Conservation (phyloP, 2,888 invertebrate genomes). For the Brassicogethes aeneus region DNA sequence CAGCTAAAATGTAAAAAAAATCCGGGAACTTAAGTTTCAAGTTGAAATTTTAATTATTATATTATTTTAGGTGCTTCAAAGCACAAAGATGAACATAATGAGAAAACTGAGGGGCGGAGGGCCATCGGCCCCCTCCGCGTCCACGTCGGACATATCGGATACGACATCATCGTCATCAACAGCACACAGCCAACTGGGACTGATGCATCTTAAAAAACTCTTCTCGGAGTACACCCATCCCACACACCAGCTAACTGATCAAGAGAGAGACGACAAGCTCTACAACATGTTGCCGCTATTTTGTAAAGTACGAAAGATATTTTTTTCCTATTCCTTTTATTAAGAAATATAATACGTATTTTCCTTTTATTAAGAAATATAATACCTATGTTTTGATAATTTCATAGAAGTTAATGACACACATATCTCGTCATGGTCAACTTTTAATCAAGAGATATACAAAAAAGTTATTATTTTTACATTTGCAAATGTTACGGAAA, state of each 20-base stretch:
- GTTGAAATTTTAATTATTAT: not conserved
- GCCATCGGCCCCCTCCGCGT: constrained; percentile 42
- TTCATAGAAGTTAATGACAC: no score
- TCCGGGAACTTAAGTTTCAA: no score
- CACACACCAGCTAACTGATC: constrained; percentile 66
- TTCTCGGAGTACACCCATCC: constrained; percentile 93
- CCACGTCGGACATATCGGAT: constrained; percentile 49
- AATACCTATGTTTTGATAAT: no score
- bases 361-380: no score
- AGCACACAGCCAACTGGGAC: constrained; percentile 79
- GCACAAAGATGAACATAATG: constrained; percentile 74
- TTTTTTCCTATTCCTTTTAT: not conserved
- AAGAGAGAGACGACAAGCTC: constrained; percentile 84
- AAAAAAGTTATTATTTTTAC: no score
- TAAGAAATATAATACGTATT: no score
- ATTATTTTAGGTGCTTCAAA: constrained; percentile 12
- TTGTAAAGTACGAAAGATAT: constrained; percentile 71
- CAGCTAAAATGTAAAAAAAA: no score
- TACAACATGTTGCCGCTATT: constrained; percentile 97
- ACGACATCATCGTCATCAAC: constrained; percentile 57
- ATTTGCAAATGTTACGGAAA: no score
- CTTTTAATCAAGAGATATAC: no score
- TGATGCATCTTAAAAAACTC: constrained; percentile 93
- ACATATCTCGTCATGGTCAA: no score
- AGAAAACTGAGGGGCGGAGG: constrained; percentile 71